Evolutionary conservation across 2,797 vertebrate genomes (phyloP), one percentile per base, ranked within the genome.

Genomic region (Vireo griseus): DNA sequence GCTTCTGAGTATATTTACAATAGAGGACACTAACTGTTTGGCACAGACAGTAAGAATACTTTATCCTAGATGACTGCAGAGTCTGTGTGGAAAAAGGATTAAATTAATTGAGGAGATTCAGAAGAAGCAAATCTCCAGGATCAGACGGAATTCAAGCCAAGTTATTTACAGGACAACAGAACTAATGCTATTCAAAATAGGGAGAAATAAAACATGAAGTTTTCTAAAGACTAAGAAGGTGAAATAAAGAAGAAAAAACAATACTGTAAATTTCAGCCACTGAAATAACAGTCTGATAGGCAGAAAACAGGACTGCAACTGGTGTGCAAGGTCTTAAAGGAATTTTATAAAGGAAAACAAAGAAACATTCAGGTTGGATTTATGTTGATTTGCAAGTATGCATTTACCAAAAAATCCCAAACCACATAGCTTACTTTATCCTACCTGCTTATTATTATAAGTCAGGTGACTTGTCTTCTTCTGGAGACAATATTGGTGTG

Each of bases 91-190:
- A 21, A 94, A 93, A 91, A 86, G 48, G 78, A 95, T 96, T 95
- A 94, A 89, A 39, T 89, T 96, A 92, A 95, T 20, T 94, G 69
- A 21, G 57, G 35, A 90, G 54, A 90, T 54, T 95, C 63, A 66
- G 51, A 94, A 90, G 61, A 52, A 94, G 54, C 40, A 97, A 97
- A 97, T 93, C 86, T 97, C 88, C 61, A 82, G 37, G 51, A 96
- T 95, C 86, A 95, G 62, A 14, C 26, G 86, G 66, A 90, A 88
- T 72, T 94, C 54, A 79, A 92, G 57, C 33, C 73, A 93, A 81
- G 35, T 54, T 90, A 33, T 93, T 93, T 95, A 90, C 73, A 92
- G 78, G 57, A 83, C 57, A 77, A 54, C 17, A 80, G 67, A 95
- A 66, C 51, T 28, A 86, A 80, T 69, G 57, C 77, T 78, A 91